Conservation (phyloP, 2,888 invertebrate species). For the Agriopis leucophaearia region DNA sequence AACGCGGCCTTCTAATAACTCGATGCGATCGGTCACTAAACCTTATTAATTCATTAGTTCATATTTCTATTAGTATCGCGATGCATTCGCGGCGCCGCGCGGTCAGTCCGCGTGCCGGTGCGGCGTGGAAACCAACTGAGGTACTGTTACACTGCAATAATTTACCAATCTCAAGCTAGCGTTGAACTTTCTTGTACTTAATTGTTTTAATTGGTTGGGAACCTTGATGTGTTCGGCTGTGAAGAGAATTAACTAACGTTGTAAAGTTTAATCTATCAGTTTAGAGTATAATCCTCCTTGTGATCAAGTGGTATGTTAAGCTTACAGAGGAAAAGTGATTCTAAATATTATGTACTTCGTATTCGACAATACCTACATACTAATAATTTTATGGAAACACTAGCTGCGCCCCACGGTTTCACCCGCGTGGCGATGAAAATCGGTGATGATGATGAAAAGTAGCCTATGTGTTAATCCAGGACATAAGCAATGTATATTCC, state of each 20-base stretch:
- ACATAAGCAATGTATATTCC: too few species aligned
- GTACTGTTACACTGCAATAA: constrained; percentile 30
- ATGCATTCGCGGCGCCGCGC: not conserved
- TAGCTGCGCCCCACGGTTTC: too few species aligned
- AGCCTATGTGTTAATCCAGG: too few species aligned
- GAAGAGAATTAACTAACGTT: constrained; percentile 15
- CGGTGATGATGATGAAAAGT: too few species aligned
- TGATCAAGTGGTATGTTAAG: too few species aligned
- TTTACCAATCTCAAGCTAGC: constrained; percentile 34
- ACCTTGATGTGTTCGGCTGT: constrained; percentile 30
- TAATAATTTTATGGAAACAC: too few species aligned
- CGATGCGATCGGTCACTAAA: constrained; percentile 18
- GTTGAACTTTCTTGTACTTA: constrained; percentile 41
- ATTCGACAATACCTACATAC: too few species aligned
- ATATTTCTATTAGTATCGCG: not conserved
- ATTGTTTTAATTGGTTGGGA: constrained; percentile 48
- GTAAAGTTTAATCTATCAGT: constrained; percentile 14
- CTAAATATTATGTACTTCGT: too few species aligned
- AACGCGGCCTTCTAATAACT: constrained; percentile 24
- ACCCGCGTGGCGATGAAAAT: too few species aligned
- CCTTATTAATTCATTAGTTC: not conserved
- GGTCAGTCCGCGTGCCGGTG: not conserved
- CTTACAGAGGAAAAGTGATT: too few species aligned
- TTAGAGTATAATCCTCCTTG: not conserved
- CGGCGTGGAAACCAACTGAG: not conserved